These are phyloP conservation scores for Antennarius maculatus DNA, from an alignment of 2,797 vertebrate genomes.

Conservation along the genomic window DNA sequence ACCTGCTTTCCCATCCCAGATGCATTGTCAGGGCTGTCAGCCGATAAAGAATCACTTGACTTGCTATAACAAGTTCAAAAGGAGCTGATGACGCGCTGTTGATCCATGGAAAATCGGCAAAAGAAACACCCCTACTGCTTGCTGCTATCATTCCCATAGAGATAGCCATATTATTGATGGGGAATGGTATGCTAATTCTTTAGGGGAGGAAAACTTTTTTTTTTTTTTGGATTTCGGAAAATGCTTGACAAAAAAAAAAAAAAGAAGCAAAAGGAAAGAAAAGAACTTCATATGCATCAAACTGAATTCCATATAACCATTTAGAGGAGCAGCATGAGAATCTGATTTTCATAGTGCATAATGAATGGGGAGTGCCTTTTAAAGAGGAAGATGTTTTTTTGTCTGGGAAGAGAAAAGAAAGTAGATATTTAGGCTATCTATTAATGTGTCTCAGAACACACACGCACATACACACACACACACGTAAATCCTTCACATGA, in stretches of 20 bases:
- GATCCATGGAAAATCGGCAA: conserved; percentile 96
- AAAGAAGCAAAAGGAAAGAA: conserved; percentile 63
- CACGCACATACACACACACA: conserved; percentile 3
- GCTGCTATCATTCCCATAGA: conserved; percentile 94
- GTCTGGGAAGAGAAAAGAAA: conserved; percentile 72
- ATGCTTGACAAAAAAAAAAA: conserved; percentile 85
- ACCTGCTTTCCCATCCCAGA: conserved; percentile 93
- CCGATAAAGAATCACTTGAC: conserved; percentile 99
- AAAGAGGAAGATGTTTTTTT: conserved; percentile 69
- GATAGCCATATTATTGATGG: conserved; percentile 95
- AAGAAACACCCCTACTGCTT: conserved; percentile 94
- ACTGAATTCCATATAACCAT: conserved; percentile 87
- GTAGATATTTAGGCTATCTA: conserved; percentile 64
- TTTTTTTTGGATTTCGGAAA: conserved; percentile 85
- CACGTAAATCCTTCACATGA: neutral
- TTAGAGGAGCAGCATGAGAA: conserved; percentile 86
- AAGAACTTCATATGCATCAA: conserved; percentile 90
- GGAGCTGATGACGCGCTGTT: conserved; percentile 94
- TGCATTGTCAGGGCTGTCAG: conserved; percentile 96
- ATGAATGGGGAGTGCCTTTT: conserved; percentile 77
- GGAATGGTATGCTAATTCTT: conserved; percentile 93
- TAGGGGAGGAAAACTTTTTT: conserved; percentile 76
- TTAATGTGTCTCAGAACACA: conserved; percentile 59
- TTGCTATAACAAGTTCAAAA: conserved; percentile 99
- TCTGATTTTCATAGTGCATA: conserved; percentile 84